Percentiles rank a stretch among this genome's conserved stretches.
phyloP scores from a whole-genome alignment of 2,797 vertebrate species.

The Sebastes ruberrimus region DNA sequence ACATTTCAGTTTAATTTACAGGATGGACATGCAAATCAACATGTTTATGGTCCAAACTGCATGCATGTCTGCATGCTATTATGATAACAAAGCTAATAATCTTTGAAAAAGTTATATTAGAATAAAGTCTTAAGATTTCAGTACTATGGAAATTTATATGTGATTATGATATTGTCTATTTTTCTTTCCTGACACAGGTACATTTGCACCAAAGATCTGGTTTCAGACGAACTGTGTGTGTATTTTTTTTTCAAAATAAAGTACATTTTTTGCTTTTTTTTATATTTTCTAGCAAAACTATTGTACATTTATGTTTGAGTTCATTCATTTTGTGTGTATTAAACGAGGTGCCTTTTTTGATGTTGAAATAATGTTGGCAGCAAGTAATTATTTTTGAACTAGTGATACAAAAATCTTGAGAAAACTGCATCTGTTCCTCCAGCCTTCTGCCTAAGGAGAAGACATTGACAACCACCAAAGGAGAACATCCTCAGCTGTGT shows the following conservation, averaged over 20 bases:
- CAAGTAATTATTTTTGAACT: conserved; percentile 13
- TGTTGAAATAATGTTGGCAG: background rate
- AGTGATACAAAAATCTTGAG: background rate
- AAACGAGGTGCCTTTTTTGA: background rate
- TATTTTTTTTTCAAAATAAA: background rate
- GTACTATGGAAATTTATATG: no score
- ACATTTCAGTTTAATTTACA: background rate
- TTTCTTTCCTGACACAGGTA: no score
- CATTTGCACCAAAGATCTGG: background rate
- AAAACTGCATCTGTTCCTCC: conserved; percentile 29
- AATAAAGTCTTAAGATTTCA: background rate
- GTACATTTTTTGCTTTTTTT: background rate
- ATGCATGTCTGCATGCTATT: background rate
- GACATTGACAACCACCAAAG: conserved; percentile 38
- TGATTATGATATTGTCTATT: no score
- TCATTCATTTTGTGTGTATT: background rate
- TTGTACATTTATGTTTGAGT: background rate
- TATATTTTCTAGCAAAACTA: background rate
- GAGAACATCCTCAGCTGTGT: conserved; percentile 62
- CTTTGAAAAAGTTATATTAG: background rate
- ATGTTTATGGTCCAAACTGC: no score
- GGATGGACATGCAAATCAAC: background rate
- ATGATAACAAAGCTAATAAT: background rate
- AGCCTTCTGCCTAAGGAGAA: conserved; percentile 24
- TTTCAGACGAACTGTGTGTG: background rate